Evolutionary conservation across 2,113 vertebrate species (phyloP).

Genomic region (Hucho hucho): DNA sequence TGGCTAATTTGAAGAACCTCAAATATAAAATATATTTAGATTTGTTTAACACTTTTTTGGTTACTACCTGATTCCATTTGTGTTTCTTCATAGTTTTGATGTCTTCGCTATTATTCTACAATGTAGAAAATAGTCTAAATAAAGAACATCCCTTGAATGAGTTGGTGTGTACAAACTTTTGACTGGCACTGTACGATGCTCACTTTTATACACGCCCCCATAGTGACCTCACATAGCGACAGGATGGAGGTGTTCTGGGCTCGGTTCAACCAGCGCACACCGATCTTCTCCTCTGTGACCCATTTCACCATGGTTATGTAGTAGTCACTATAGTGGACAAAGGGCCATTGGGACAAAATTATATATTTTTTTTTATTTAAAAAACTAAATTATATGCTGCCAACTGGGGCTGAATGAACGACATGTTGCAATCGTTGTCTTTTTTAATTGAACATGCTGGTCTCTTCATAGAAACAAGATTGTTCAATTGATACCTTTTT

Average conservation of each 20-base stretch:
- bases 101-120: too few relatives aligned
- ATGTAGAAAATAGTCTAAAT: too few relatives aligned
- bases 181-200: neutral
- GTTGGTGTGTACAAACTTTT: too few relatives aligned
- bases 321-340: slow-evolving; percentile 49
- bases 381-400: neutral
- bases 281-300: slow-evolving; percentile 54
- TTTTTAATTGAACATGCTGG: too few relatives aligned
- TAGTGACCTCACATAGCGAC: slow-evolving; percentile 59
- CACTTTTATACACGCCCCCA: slow-evolving; percentile 61
- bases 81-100: too few relatives aligned
- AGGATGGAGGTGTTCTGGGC: slow-evolving; percentile 73
- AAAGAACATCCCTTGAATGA: too few relatives aligned
- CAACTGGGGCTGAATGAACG: neutral
- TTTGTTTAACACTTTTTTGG: too few relatives aligned
- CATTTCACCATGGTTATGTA: slow-evolving; percentile 75
- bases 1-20: too few relatives aligned
- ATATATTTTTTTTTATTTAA: neutral
- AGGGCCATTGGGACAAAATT: neutral
- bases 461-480: neutral
- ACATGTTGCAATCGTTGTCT: neutral
- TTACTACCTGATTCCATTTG: too few relatives aligned
- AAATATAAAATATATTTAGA: too few relatives aligned
- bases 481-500: slow-evolving; percentile 54
- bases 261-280: slow-evolving; percentile 74